phyloP scores from a whole-genome alignment of 1,140 invertebrate genomes.

The Meloidogyne chitwoodi region DNA sequence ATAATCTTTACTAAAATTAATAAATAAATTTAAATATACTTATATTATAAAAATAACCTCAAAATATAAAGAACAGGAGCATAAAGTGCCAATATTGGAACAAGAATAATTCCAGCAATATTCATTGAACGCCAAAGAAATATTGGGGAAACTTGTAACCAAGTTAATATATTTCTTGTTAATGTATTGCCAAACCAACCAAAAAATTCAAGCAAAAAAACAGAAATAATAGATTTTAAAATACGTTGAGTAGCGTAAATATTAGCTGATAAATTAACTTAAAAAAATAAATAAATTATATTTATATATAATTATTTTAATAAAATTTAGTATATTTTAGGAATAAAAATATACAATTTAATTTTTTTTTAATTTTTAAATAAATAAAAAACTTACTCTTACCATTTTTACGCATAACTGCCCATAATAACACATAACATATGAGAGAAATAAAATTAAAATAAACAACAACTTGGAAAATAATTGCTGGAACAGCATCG shows the following conservation, averaged over 20 bases:
- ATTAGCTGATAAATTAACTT: not conserved
- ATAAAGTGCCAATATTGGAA: slow-evolving; percentile 1
- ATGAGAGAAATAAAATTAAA: not conserved
- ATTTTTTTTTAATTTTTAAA: too few species aligned
- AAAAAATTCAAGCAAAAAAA: slow-evolving; percentile 5
- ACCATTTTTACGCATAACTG: not conserved
- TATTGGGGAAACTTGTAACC: not conserved
- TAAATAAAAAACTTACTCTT: not conserved
- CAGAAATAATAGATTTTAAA: not conserved
- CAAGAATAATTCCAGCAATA: not conserved
- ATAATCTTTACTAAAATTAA: not conserved
- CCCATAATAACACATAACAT: not conserved
- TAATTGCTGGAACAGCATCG: not conserved
- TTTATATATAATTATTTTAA: too few species aligned
- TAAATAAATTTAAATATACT: not conserved
- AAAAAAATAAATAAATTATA: too few species aligned
- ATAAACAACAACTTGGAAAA: not conserved
- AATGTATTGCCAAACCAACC: slow-evolving; percentile 3
- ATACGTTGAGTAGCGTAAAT: not conserved
- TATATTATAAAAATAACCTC: not conserved
- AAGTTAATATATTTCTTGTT: not conserved
- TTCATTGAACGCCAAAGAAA: slow-evolving; percentile 1
- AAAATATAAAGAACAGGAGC: slow-evolving; percentile 1
- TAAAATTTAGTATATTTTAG: too few species aligned
- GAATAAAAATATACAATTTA: too few species aligned